phyloP scores from a whole-genome alignment of 1,140 invertebrate genomes.

The Meloidogyne hapla region DNA sequence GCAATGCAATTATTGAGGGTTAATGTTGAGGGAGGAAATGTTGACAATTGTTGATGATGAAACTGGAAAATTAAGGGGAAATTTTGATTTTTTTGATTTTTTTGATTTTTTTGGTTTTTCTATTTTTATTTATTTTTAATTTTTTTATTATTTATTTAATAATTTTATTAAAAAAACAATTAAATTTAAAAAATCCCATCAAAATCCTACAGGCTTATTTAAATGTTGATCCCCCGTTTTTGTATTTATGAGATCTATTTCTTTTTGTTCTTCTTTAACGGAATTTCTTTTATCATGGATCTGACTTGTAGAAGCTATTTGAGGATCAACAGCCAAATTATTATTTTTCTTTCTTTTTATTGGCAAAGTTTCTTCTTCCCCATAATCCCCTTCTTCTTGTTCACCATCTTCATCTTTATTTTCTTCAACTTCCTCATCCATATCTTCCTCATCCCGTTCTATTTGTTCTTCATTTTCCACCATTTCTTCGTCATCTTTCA shows the following conservation, averaged over 20 bases:
- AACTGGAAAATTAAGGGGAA: not conserved
- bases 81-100: too few species aligned
- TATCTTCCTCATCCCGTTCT: not conserved
- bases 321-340: not conserved
- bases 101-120: not conserved
- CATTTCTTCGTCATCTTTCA: not conserved
- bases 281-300: not conserved
- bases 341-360: not conserved
- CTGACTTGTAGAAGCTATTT: constrained; percentile 1
- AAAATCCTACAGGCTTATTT: constrained; percentile 3
- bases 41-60: not conserved
- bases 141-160: not conserved
- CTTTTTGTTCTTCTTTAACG: not conserved
- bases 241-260: not conserved
- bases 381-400: not conserved
- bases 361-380: not conserved
- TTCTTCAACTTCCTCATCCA: not conserved
- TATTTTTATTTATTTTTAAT: not conserved
- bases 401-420: not conserved
- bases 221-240: not conserved
- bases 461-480: not conserved
- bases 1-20: not conserved
- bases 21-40: not conserved
- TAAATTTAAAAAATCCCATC: not conserved
- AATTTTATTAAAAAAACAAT: not conserved